Evolutionary conservation across 2,888 invertebrate species (phyloP).

Genomic region (Hirtodrosophila confusa): DNA sequence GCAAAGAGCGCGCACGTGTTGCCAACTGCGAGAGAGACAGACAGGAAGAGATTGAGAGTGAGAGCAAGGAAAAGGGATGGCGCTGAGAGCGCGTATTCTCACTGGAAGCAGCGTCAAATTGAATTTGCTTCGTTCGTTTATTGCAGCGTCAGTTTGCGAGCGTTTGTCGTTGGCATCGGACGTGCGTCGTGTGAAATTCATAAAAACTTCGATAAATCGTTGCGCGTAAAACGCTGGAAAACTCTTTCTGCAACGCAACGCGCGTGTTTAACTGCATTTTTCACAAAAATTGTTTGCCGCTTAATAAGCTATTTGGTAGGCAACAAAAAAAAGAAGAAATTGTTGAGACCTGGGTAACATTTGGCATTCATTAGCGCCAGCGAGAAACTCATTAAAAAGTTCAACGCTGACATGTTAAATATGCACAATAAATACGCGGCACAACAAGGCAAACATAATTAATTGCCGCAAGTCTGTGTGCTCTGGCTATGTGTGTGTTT

Average conservation of each 20-base stretch:
- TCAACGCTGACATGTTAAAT: conserved; percentile 56
- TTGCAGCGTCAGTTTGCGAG: conserved; percentile 75
- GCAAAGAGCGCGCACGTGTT: conserved; percentile 29
- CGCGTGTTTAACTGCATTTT: conserved; percentile 15
- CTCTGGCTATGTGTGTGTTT: conserved; percentile 15
- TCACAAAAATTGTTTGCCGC: conserved; percentile 16
- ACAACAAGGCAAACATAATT: conserved; percentile 70
- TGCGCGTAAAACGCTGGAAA: conserved; percentile 34
- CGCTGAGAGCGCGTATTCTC: conserved; percentile 4
- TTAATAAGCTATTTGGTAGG: conserved; percentile 1
- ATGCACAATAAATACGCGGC: conserved; percentile 48
- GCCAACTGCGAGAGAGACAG: background rate
- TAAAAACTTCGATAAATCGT: conserved; percentile 7
- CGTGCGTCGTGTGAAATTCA: conserved; percentile 47
- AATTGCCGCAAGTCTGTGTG: conserved; percentile 46
- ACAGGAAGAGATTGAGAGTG: background rate
- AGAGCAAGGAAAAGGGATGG: conserved; percentile 1
- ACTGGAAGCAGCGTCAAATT: conserved; percentile 45
- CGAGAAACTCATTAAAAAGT: conserved; percentile 47
- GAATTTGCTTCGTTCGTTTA: conserved; percentile 20
- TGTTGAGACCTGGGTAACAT: conserved; percentile 8
- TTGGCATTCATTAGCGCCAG: conserved; percentile 19
- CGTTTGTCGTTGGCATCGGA: conserved; percentile 77
- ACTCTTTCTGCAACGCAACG: background rate
- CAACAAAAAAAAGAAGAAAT: background rate